Conservation (phyloP, 2,797 vertebrate species). For the Thalassophryne amazonica region DNA sequence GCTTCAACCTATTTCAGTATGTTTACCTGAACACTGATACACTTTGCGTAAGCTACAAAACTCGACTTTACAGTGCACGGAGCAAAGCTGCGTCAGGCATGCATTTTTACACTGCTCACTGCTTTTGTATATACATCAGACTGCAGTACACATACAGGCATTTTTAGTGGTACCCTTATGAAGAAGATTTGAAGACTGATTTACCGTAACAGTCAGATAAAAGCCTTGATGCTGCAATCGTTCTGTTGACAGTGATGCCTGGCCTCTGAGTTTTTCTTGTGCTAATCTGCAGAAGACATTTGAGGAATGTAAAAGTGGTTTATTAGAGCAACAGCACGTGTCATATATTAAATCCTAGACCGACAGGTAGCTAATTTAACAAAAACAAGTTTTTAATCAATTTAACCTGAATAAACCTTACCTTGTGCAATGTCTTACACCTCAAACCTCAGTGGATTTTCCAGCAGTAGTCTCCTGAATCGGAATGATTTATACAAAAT, state of each 20-base stretch:
- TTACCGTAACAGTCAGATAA: no score
- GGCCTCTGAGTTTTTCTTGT: no score
- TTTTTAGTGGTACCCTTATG: slow-evolving; percentile 29
- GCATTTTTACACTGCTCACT: background rate
- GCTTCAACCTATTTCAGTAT: background rate
- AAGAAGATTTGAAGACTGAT: slow-evolving; percentile 40
- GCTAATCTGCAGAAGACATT: no score
- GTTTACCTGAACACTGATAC: background rate
- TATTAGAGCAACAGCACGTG: slow-evolving; percentile 31
- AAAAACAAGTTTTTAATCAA: no score
- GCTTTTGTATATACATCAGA: slow-evolving; percentile 1
- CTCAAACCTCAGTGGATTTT: slow-evolving; percentile 79
- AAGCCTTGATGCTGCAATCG: no score
- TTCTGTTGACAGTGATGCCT: no score
- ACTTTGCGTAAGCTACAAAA: slow-evolving; percentile 11
- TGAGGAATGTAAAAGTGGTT: no score
- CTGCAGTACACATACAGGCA: slow-evolving; percentile 11
- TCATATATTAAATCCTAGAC: no score
- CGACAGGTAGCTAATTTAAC: no score
- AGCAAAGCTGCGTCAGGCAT: slow-evolving; percentile 1
- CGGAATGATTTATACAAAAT: slow-evolving; percentile 43
- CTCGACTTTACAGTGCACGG: slow-evolving; percentile 4
- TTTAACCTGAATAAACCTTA: slow-evolving; percentile 5
- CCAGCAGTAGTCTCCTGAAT: slow-evolving; percentile 39
- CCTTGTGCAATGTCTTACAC: slow-evolving; percentile 3